phyloP scores from a whole-genome alignment of 2,888 invertebrate species.

The Ctenicera cuprea region DNA sequence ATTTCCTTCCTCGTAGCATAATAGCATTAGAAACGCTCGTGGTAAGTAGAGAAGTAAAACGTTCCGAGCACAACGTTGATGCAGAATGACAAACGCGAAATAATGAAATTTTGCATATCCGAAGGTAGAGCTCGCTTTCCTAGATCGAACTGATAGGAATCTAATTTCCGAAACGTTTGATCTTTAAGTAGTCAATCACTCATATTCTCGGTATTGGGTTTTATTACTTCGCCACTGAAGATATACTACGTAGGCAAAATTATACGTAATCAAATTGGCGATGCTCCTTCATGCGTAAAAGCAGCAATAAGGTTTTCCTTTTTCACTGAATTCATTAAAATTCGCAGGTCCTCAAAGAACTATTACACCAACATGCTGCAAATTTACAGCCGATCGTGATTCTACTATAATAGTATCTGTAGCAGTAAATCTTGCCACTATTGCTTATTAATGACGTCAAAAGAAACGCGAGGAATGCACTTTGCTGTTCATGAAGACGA shows the following conservation, averaged over 20 bases:
- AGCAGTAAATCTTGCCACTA: not conserved
- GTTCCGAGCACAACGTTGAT: conserved; percentile 3
- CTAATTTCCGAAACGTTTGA: conserved; percentile 34
- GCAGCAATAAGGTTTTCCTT: not conserved
- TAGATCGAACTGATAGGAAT: conserved; percentile 22
- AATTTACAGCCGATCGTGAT: too few species aligned
- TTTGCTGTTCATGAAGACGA: not conserved
- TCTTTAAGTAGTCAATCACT: conserved; percentile 15
- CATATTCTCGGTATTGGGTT: too few species aligned
- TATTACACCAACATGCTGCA: too few species aligned
- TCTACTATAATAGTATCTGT: too few species aligned
- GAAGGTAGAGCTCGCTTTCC: conserved; percentile 16
- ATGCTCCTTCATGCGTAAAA: not conserved
- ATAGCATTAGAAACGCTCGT: conserved; percentile 3
- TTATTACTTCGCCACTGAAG: too few species aligned
- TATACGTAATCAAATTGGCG: not conserved
- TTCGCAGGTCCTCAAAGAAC: too few species aligned
- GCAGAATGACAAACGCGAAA: conserved; percentile 19
- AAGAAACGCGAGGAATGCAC: conserved; percentile 1
- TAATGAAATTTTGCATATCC: conserved; percentile 33
- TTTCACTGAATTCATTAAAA: too few species aligned
- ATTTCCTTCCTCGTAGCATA: not conserved
- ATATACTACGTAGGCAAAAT: too few species aligned
- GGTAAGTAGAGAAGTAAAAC: conserved; percentile 19
- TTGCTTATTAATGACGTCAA: conserved; percentile 15